Percentiles rank a stretch among this genome's conserved stretches.
Conservation (phyloP, 2,888 invertebrate genomes). For the Melieria omissa region DNA sequence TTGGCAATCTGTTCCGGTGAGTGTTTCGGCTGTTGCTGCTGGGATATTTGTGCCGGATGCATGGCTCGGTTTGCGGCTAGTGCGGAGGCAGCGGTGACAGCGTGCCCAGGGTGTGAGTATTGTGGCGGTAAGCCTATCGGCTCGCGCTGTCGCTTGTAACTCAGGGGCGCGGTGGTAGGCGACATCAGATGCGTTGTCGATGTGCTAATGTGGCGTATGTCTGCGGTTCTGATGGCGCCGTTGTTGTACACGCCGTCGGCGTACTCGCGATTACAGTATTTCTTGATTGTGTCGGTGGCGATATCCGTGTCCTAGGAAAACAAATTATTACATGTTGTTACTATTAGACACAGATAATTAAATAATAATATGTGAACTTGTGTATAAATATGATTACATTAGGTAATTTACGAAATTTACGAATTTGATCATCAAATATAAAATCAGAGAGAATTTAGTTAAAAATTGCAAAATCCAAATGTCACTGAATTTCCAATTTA, state of each 20-base stretch:
- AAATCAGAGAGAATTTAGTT: too few relatives aligned
- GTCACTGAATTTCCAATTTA: too few relatives aligned
- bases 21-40: conserved; percentile 34
- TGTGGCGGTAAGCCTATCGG: conserved; percentile 20
- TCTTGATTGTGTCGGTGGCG: conserved; percentile 53
- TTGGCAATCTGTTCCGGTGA: conserved; percentile 60
- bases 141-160: conserved; percentile 59
- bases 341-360: too few relatives aligned
- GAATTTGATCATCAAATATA: too few relatives aligned
- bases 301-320: conserved; percentile 56
- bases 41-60: conserved; percentile 19
- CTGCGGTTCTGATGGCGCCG: not conserved
- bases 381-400: too few relatives aligned
- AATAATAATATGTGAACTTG: too few relatives aligned
- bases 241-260: conserved; percentile 44
- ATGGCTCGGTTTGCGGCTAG: too few relatives aligned
- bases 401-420: too few relatives aligned
- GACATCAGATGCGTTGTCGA: not conserved
- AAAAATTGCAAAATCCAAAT: too few relatives aligned
- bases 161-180: conserved; percentile 33
- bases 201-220: not conserved
- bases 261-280: conserved; percentile 58
- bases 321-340: not conserved
- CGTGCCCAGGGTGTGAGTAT: conserved; percentile 1
- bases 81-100: too few relatives aligned